phyloP scores from a whole-genome alignment of 2,797 vertebrate species.

The Trachurus trachurus region DNA sequence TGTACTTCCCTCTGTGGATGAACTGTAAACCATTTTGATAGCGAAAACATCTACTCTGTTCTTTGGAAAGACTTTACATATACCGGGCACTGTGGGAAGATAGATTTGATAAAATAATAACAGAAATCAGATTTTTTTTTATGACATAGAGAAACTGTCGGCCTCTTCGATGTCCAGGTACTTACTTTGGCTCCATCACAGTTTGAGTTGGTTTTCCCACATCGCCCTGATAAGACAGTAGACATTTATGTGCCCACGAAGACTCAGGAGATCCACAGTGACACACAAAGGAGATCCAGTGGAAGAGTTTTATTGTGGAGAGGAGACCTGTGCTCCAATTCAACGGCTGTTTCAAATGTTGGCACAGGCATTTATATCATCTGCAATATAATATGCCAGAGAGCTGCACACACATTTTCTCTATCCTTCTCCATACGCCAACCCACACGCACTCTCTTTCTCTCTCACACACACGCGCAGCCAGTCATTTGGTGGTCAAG shows the following conservation, averaged over 20 bases:
- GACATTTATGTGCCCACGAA: slow-evolving; percentile 61
- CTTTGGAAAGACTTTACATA: slow-evolving; percentile 11
- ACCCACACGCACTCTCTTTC: background rate
- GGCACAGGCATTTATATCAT: slow-evolving; percentile 55
- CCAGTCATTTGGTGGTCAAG: slow-evolving; percentile 62
- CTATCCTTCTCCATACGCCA: slow-evolving; percentile 19
- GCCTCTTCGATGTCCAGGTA: slow-evolving; percentile 24
- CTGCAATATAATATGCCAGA: slow-evolving; percentile 42
- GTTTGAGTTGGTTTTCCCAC: slow-evolving; percentile 43
- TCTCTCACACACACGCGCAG: slow-evolving; percentile 11
- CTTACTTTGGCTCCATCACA: slow-evolving; percentile 28
- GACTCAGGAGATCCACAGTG: slow-evolving; percentile 44
- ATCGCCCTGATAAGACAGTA: slow-evolving; percentile 45
- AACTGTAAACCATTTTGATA: slow-evolving; percentile 50
- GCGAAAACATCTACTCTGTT: slow-evolving; percentile 35
- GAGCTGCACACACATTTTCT: slow-evolving; percentile 32
- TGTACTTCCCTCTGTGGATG: slow-evolving; percentile 14
- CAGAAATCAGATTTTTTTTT: slow-evolving; percentile 39
- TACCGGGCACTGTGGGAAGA: slow-evolving; percentile 7
- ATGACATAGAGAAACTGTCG: background rate
- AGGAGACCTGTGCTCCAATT: slow-evolving; percentile 42
- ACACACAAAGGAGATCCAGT: slow-evolving; percentile 37
- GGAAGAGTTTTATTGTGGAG: slow-evolving; percentile 57
- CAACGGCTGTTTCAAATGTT: slow-evolving; percentile 55
- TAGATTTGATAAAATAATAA: slow-evolving; percentile 48